Evolutionary conservation across 1,140 invertebrate species (phyloP).

Genomic region (Ostrea edulis): DNA sequence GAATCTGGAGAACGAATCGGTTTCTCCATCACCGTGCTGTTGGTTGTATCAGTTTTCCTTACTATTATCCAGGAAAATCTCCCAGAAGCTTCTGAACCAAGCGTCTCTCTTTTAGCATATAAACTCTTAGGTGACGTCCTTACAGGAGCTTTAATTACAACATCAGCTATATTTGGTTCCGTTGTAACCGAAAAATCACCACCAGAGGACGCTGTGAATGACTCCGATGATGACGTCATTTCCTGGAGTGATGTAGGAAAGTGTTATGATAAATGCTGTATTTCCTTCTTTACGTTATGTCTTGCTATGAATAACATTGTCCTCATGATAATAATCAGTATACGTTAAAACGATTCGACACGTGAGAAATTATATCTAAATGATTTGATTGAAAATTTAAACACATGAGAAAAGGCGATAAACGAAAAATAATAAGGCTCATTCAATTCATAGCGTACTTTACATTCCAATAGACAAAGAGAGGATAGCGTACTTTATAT

Average conservation of each 20-base stretch:
- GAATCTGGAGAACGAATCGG: conserved; percentile 82
- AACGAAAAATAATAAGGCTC: too few relatives aligned
- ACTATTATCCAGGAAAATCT: conserved; percentile 81
- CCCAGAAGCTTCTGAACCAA: conserved; percentile 80
- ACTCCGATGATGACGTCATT: conserved; percentile 1
- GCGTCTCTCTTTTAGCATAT: conserved; percentile 29
- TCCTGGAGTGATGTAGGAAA: conserved; percentile 11
- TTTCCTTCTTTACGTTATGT: background rate
- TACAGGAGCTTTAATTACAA: background rate
- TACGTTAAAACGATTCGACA: background rate
- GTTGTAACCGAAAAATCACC: background rate
- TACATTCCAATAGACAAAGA: too few relatives aligned
- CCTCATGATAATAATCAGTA: background rate
- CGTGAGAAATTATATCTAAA: too few relatives aligned
- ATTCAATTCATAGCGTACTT: too few relatives aligned
- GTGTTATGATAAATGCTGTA: background rate
- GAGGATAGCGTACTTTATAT: too few relatives aligned
- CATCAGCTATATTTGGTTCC: background rate
- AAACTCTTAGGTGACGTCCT: background rate
- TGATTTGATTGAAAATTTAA: too few relatives aligned
- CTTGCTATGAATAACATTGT: background rate
- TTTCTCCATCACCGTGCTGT: conserved; percentile 82
- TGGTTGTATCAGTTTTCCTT: conserved; percentile 82
- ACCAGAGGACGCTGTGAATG: background rate
- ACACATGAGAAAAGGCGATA: too few relatives aligned